Evolutionary conservation across 2,113 vertebrate species (phyloP), one percentile per base, ranked within the genome.

Genomic region (Callipepla californica): DNA sequence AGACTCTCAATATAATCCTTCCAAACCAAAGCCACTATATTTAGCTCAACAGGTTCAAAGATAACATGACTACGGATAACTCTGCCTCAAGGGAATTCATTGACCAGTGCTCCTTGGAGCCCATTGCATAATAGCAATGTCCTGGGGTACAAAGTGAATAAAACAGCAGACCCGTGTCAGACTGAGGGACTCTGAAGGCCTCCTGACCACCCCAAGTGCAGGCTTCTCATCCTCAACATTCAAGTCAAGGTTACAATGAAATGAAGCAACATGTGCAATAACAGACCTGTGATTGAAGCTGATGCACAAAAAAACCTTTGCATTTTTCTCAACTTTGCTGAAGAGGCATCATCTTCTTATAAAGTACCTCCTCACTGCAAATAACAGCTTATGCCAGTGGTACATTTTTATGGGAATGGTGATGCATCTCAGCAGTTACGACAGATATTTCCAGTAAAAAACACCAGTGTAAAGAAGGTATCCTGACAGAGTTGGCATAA

Each of bases 91-190:
- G 12, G n/a, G 36, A 82, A 28, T 50, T 45, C 53, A 7, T 9
- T 45, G 45, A 85, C 47, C 9, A 67, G 16, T 4, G 14, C 9
- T 74, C 50, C n/a, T 78, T 81, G 25, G 57, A n/a, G 51, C 30
- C 58, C 0, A 0, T 36, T 23, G 80, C 36, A 45, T 42, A 85
- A 77, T 3, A 68, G 36, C 44, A 28, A 4, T 6, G 32, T 1
- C 2, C 14, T 58, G 25, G 20, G 26, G n/a, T 26, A 83, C 34
- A 32, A 79, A 87, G 20, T 32, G 32, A 68, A 79, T 36, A 51
- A 58, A 40, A 63, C 14, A 66, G 42, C 26, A 77, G 23, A 78
- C 4, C 12, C 44, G 40, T 58, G 26, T 44, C 30, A 66, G 18
- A 40, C 12, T 20, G 18, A 59, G 51, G 12, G 36, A 30, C 45